Base-by-base conservation (phyloP, 2,797 vertebrate genomes). In the Galago senegalensis region DNA sequence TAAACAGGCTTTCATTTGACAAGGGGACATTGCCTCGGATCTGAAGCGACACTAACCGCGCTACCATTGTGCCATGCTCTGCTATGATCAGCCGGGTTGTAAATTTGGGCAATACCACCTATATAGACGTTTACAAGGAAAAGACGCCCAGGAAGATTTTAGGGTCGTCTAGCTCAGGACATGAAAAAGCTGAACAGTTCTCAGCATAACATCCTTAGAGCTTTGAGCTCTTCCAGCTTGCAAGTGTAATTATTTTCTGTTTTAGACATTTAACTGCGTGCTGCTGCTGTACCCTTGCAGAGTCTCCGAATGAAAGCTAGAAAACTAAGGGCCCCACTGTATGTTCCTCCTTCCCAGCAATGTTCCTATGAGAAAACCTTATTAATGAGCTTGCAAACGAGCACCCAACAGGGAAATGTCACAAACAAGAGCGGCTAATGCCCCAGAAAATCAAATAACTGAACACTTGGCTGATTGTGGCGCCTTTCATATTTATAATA, bases 361-460 rank as follows among this genome's bases (percentile, higher is more conserved):
- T 37, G 9, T 84, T 98, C 98, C 98, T 98, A 94, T 0, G 77
- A 98, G 98, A 98, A 98, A 98, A 97, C 97, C 98, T 98, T 98
- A 98, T 98, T 98, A 99, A 99, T 97, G 98, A 99, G 98, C 98
- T 98, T 97, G 97, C 98, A 99, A 99, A 98, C 95, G 95, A 99
- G 98, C 98, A 98, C 98, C 98, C 98, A 98, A 98, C 98, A 98
- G 99, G 99, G 98, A 98, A 98, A 98, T 98, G 98, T 98, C 98
- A 98, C 98, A 98, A 99, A 98, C 98, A 98, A 98, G 98, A 98
- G 98, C 20, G 97, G 98, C 98, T 98, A 98, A 98, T 98, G 98
- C 98, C 98, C 98, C 98, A 98, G 98, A 98, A 99, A 99, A 99
- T 98, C 98, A 98, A 98, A 98, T 98, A 98, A 98, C 98, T 95